Percentiles rank a stretch among this genome's conserved stretches.
Evolutionary conservation across 2,888 invertebrate species (phyloP).

Genomic region (Spatulosminthurus flaviceps): DNA sequence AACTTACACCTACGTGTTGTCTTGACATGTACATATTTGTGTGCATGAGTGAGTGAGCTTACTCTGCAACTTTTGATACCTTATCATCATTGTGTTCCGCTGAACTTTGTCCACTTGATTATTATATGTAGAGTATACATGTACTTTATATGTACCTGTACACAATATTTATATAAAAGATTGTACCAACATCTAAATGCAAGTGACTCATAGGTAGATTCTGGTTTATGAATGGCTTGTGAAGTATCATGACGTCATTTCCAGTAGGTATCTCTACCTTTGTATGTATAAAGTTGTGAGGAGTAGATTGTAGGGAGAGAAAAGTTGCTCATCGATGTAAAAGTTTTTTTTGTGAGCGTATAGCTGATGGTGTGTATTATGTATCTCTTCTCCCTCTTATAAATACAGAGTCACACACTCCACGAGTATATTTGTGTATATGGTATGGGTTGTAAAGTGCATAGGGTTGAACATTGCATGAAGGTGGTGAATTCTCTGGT

Average conservation of each 20-base stretch:
- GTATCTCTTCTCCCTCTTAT: too few relatives aligned
- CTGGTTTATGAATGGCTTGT: conserved; percentile 28
- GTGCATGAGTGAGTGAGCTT: neutral
- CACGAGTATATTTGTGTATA: too few relatives aligned
- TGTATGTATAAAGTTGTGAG: neutral
- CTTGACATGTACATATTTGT: neutral
- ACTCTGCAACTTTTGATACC: neutral
- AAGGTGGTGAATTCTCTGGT: too few relatives aligned
- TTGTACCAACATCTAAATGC: neutral
- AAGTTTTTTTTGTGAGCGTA: neutral
- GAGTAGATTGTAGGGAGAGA: neutral
- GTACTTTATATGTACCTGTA: neutral
- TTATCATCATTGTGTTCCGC: conserved; percentile 21
- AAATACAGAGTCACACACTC: too few relatives aligned
- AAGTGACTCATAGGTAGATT: conserved; percentile 25
- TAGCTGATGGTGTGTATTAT: neutral
- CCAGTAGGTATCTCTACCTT: conserved; percentile 14
- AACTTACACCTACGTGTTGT: too few relatives aligned
- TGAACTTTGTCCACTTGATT: conserved; percentile 30
- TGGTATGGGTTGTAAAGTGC: too few relatives aligned
- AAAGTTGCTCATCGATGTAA: too few relatives aligned
- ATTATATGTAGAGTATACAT: neutral
- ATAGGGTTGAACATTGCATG: too few relatives aligned
- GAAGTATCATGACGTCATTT: conserved; percentile 26
- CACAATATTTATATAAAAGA: too few relatives aligned